These are phyloP conservation scores for Drosophila longiperda DNA, from an alignment of 2,888 invertebrate genomes.

Conservation along the genomic window DNA sequence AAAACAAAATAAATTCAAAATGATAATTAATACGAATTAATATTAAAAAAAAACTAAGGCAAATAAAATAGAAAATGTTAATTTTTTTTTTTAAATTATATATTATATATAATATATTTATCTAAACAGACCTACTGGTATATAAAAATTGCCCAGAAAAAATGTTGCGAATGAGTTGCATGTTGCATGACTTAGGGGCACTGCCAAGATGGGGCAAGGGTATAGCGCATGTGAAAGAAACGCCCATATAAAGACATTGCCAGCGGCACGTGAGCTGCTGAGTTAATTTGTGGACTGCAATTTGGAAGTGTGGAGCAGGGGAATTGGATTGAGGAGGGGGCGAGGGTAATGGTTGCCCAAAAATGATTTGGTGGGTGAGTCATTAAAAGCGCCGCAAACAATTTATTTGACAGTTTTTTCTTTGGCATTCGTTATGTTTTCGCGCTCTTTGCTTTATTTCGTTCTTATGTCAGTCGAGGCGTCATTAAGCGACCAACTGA, in stretches of 20 bases:
- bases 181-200: neutral
- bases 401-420: constrained; percentile 73
- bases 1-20: neutral
- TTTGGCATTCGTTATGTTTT: constrained; percentile 1
- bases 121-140: no score
- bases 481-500: constrained; percentile 61
- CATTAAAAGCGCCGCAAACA: constrained; percentile 72
- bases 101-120: neutral
- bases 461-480: constrained; percentile 48
- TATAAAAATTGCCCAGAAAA: neutral
- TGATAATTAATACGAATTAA: neutral
- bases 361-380: constrained; percentile 55
- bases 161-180: neutral
- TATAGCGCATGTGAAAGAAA: constrained; percentile 10
- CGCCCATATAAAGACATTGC: constrained; percentile 66
- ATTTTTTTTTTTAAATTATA: neutral
- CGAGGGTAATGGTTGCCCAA: neutral
- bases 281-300: constrained; percentile 7
- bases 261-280: constrained; percentile 63
- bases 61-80: neutral
- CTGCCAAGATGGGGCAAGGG: neutral
- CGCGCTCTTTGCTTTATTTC: constrained; percentile 17
- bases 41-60: neutral
- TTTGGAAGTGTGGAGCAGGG: neutral
- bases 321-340: neutral